Evolutionary conservation across 2,888 invertebrate genomes (phyloP).

Genomic region (Tromatobia lineatoria): DNA sequence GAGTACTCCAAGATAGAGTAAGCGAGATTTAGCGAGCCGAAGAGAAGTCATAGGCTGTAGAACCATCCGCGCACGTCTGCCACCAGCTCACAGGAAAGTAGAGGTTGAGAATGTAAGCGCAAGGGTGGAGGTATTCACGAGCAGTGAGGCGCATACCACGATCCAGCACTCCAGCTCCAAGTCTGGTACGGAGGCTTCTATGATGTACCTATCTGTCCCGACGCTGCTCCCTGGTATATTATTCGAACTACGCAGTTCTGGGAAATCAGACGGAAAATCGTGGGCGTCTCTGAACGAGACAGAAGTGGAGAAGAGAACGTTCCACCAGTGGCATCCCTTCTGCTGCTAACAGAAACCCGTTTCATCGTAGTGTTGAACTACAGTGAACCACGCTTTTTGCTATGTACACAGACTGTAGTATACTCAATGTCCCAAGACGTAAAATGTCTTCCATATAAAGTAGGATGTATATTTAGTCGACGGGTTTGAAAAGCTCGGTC

Average conservation of each 20-base stretch:
- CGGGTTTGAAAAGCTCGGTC: slow-evolving; percentile 26
- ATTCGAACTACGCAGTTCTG: slow-evolving; percentile 73
- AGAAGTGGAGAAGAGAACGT: slow-evolving; percentile 49
- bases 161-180: slow-evolving; percentile 20
- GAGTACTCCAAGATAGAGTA: slow-evolving; percentile 17
- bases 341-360: slow-evolving; percentile 23
- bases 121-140: slow-evolving; percentile 63
- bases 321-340: not conserved
- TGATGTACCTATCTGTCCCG: slow-evolving; percentile 46
- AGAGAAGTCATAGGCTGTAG: slow-evolving; percentile 6
- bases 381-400: slow-evolving; percentile 26
- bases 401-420: slow-evolving; percentile 28
- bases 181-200: slow-evolving; percentile 44
- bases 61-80: slow-evolving; percentile 34
- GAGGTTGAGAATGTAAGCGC: slow-evolving; percentile 51
- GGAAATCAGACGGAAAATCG: slow-evolving; percentile 78
- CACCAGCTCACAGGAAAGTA: not conserved
- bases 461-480: not conserved
- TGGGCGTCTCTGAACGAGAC: slow-evolving; percentile 54
- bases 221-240: slow-evolving; percentile 63
- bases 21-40: slow-evolving; percentile 3
- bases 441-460: slow-evolving; percentile 33
- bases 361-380: slow-evolving; percentile 41
- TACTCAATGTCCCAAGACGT: slow-evolving; percentile 16
- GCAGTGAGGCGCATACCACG: slow-evolving; percentile 73